These are phyloP conservation scores for Rotaria sp. DNA, from an alignment of 2,888 invertebrate genomes.

Conservation along the genomic window DNA sequence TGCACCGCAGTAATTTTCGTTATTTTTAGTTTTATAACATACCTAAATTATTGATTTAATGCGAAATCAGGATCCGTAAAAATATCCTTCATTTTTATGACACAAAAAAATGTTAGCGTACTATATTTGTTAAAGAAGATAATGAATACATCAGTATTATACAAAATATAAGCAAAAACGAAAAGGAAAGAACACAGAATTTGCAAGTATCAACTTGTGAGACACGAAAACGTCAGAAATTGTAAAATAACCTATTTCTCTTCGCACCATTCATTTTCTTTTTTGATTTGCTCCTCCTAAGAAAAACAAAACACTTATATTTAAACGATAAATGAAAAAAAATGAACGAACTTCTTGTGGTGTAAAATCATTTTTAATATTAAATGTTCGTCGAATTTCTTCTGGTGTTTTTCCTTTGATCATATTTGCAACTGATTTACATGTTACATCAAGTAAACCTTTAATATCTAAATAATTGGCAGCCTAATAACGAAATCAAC, in stretches of 20 bases:
- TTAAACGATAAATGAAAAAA: slow-evolving; percentile 50
- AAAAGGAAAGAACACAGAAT: too few relatives aligned
- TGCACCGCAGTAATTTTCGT: too few relatives aligned
- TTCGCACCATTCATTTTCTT: slow-evolving; percentile 41
- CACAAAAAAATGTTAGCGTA: too few relatives aligned
- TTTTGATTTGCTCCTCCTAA: slow-evolving; percentile 9
- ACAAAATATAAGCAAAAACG: too few relatives aligned
- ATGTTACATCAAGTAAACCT: slow-evolving; percentile 80
- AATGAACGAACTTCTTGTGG: slow-evolving; percentile 91
- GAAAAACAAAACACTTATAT: neutral
- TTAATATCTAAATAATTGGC: slow-evolving; percentile 89
- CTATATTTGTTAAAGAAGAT: too few relatives aligned
- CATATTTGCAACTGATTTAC: slow-evolving; percentile 96
- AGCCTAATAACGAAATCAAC: slow-evolving; percentile 57
- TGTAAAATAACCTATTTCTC: slow-evolving; percentile 27
- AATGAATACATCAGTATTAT: too few relatives aligned
- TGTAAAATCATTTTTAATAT: slow-evolving; percentile 86
- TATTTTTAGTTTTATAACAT: too few relatives aligned
- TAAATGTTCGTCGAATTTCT: slow-evolving; percentile 89
- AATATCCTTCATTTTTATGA: too few relatives aligned
- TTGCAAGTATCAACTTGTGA: too few relatives aligned
- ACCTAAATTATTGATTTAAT: too few relatives aligned
- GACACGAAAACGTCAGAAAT: too few relatives aligned
- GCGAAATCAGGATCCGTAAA: too few relatives aligned
- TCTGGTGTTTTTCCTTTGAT: slow-evolving; percentile 96